phyloP scores from a whole-genome alignment of 2,888 invertebrate genomes.

The Helleia helle region DNA sequence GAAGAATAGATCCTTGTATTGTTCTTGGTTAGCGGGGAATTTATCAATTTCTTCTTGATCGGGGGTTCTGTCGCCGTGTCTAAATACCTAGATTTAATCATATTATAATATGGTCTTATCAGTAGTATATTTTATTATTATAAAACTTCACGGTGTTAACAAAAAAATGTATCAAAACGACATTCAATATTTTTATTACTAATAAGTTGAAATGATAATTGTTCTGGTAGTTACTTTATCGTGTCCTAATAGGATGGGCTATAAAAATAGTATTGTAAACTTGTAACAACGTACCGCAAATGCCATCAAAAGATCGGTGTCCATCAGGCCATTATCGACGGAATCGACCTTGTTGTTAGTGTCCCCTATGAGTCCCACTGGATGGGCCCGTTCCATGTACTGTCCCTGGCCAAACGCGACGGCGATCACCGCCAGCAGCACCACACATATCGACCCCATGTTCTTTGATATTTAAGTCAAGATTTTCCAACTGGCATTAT shows the following conservation, averaged over 20 bases:
- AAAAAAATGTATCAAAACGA: too few species aligned
- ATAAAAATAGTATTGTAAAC: too few species aligned
- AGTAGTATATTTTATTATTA: too few species aligned
- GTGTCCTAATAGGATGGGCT: too few species aligned
- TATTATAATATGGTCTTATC: too few species aligned
- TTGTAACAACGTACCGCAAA: slow-evolving; percentile 65
- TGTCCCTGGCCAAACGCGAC: slow-evolving; percentile 23
- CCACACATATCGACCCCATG: slow-evolving; percentile 33
- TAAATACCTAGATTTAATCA: slow-evolving; percentile 66
- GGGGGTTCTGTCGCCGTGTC: slow-evolving; percentile 83
- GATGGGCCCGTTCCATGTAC: slow-evolving; percentile 22
- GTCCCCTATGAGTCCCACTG: slow-evolving; percentile 28
- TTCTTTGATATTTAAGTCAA: slow-evolving; percentile 11
- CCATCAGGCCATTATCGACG: slow-evolving; percentile 29
- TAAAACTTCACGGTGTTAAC: too few species aligned
- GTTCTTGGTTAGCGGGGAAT: slow-evolving; percentile 62
- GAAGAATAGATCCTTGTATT: slow-evolving; percentile 55
- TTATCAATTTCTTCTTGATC: slow-evolving; percentile 62
- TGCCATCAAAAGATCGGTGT: slow-evolving; percentile 43
- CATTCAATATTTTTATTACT: too few species aligned
- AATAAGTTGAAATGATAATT: too few species aligned
- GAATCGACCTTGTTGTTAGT: slow-evolving; percentile 25
- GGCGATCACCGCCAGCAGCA: slow-evolving; percentile 28
- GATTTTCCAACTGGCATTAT: slow-evolving; percentile 23
- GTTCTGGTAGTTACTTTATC: too few species aligned